A percentile compares a stretch with the other conserved stretches of the same genome.
These are phyloP conservation scores for Ianthella basta DNA, from an alignment of 37 sponge, comb jelly and placozoan genomes.

Conservation along the genomic window DNA sequence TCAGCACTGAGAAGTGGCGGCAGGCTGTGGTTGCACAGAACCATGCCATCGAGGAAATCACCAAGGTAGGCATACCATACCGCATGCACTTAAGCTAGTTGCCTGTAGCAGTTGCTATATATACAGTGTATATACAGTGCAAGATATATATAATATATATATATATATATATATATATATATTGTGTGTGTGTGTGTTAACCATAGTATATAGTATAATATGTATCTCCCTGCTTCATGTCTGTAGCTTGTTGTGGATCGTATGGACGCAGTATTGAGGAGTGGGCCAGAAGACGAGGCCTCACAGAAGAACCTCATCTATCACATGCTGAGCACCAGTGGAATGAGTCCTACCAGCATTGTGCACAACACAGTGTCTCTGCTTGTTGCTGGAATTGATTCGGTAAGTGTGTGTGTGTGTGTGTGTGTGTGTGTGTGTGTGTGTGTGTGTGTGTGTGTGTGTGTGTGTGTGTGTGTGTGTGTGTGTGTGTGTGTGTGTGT, in stretches of 20 bases:
- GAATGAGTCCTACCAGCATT: neutral
- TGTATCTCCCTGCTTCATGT: too few species aligned
- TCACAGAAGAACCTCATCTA: neutral
- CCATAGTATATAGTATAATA: too few species aligned
- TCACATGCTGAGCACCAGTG: neutral
- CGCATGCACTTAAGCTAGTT: too few species aligned
- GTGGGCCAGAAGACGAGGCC: neutral
- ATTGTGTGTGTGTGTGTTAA: too few species aligned
- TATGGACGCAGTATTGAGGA: neutral
- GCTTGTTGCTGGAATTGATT: conserved; percentile 21
- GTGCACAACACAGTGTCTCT: conserved; percentile 31
- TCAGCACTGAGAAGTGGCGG: conserved; percentile 35
- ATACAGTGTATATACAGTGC: too few species aligned
- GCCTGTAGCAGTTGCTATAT: too few species aligned
- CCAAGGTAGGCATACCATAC: neutral
- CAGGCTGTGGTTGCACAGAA: conserved; percentile 9
- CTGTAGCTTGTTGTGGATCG: conserved; percentile 17
- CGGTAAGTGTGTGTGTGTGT: neutral
- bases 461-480: too few species aligned
- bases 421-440: too few species aligned
- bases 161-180: too few species aligned
- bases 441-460: too few species aligned
- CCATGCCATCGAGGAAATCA: conserved; percentile 13
- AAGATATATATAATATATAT: too few species aligned
- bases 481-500: too few species aligned